Base-by-base conservation (phyloP, 2,113 vertebrate species). In the Centropus bengalensis region DNA sequence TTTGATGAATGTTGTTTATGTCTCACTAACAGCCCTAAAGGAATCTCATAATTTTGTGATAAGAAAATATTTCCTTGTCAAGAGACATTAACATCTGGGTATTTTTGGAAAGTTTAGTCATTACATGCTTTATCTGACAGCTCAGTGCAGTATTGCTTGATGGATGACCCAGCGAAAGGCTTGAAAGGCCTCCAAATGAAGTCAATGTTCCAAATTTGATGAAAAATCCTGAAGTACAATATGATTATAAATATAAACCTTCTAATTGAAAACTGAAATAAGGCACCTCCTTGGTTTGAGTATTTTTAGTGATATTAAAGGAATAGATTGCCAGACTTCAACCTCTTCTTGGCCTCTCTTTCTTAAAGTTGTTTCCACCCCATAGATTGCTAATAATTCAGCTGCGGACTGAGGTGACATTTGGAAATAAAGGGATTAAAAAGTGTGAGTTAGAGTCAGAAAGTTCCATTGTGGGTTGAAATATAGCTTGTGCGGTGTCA, bases 31-130 rank as follows among this genome's bases (percentile, higher is more conserved):
- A 86, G 54, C 69, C 94, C 89, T 91, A 68, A 90, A 95, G 80
- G 40, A 87, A 76, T 73, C 86, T 86, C 59, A 58, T 91, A 90
- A 77, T 89, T 95, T 89, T 70, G 54, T 76, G 56, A 73, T 71
- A 96, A 73, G 76, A 93, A 91, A 95, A 91, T 92, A 95, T 79
- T 94, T 89, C 88, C 74, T 71, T 94, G 85, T 94, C 87, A 96
- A 52, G 51, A 93, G 52, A 67, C n/a, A 89, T 92, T 94, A 96
- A 82, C 74, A 93, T 90, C 83, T 95, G 44, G 44, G 51, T 0
- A 1, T 73, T 69, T 94, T 69, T 36, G 9, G 69, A 56, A 93
- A 94, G 40, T 95, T 91, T 68, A 93, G 40, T 93, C 74, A 83
- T 91, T 88, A 26, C 76, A 89, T 66, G 62, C 60, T 92, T 70